Conservation (phyloP, 2,113 vertebrate genomes). For the Abramis brama region DNA sequence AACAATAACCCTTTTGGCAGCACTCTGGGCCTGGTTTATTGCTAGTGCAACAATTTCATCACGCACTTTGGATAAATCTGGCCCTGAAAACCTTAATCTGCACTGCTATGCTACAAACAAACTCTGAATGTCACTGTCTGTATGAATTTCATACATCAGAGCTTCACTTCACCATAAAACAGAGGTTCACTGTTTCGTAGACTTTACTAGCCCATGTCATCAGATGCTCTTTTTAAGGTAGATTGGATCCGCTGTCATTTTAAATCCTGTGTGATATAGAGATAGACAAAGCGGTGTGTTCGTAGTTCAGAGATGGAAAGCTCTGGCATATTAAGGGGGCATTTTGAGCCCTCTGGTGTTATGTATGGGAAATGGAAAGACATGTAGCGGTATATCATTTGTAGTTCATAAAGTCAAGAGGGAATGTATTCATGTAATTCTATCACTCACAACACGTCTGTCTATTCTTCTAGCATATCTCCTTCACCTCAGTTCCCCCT, state of each 20-base stretch:
- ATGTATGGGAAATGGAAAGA: background rate
- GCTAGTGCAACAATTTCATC: constrained; percentile 25
- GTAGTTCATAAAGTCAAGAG: background rate
- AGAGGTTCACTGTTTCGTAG: constrained; percentile 17
- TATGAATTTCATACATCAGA: constrained; percentile 17
- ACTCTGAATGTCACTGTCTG: constrained; percentile 43
- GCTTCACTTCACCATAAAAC: constrained; percentile 1
- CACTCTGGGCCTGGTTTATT: constrained; percentile 5
- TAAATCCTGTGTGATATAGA: constrained; percentile 47
- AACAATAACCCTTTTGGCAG: constrained; percentile 11
- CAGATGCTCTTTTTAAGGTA: background rate
- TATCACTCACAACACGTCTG: background rate
- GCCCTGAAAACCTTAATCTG: background rate
- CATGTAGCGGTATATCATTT: background rate
- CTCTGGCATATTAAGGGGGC: background rate
- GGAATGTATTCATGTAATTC: background rate
- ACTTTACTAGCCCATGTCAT: background rate
- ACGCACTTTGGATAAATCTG: background rate
- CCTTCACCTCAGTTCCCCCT: background rate
- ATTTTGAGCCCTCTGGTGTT: background rate
- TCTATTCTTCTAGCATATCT: background rate
- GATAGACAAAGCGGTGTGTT: background rate
- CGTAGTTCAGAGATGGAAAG: background rate
- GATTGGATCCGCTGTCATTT: constrained; percentile 23
- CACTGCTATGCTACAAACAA: constrained; percentile 23